Evolutionary conservation across 2,797 vertebrate genomes (phyloP).

Genomic region (Cacajao melanocephalus): DNA sequence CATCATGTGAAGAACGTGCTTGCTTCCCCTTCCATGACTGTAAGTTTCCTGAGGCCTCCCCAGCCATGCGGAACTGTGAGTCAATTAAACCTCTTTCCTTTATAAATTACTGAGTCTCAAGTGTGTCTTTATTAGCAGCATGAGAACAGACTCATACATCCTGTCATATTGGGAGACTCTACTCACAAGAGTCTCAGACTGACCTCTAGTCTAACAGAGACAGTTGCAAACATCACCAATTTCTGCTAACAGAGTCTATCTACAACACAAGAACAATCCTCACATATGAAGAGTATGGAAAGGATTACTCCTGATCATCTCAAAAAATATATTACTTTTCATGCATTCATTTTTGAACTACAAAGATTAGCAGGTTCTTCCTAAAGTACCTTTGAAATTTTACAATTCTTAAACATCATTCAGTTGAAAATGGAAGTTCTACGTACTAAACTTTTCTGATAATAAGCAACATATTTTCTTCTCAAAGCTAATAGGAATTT

Average conservation of each 20-base stretch:
- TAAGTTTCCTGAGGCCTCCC: background rate
- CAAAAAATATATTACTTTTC: background rate
- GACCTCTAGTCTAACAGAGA: background rate
- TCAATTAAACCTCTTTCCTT: background rate
- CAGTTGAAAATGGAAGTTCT: slow-evolving; percentile 3
- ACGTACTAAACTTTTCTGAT: background rate
- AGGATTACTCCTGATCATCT: background rate
- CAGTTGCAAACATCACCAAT: background rate
- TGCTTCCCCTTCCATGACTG: background rate
- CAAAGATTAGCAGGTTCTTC: background rate
- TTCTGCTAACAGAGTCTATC: background rate
- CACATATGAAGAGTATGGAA: background rate
- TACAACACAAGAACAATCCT: background rate
- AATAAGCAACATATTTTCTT: slow-evolving; percentile 39
- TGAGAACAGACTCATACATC: background rate
- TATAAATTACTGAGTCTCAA: background rate
- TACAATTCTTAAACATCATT: slow-evolving; percentile 26
- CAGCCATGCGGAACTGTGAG: background rate
- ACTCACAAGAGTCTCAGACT: background rate
- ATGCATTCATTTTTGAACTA: background rate
- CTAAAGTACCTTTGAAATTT: slow-evolving; percentile 4
- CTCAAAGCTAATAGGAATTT: background rate
- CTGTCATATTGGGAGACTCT: background rate
- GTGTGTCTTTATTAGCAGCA: background rate
- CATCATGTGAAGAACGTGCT: background rate